A percentile compares a stretch with the other conserved stretches of the same genome.
phyloP scores from a whole-genome alignment of 1,140 invertebrate species.

The Cryptotermes secundus region DNA sequence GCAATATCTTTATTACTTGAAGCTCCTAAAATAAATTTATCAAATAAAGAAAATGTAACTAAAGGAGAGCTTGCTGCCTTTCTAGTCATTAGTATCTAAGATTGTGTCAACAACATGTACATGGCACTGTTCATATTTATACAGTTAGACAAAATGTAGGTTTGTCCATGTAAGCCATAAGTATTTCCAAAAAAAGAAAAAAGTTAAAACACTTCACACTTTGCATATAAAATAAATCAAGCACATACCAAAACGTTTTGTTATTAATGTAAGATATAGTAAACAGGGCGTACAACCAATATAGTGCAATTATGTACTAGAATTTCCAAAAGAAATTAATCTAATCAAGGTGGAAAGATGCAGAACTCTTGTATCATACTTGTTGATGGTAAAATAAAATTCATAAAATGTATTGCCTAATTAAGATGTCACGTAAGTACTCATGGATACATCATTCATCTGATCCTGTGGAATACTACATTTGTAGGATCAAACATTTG shows the following conservation, averaged over 20 bases:
- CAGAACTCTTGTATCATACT: slow-evolving; percentile 10
- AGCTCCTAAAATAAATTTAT: neutral
- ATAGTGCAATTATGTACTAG: slow-evolving; percentile 17
- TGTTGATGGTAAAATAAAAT: slow-evolving; percentile 15
- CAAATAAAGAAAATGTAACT: neutral
- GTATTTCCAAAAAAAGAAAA: neutral
- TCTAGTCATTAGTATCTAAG: slow-evolving; percentile 11
- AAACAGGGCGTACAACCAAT: neutral
- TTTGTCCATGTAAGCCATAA: neutral
- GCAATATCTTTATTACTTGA: neutral
- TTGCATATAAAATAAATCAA: slow-evolving; percentile 2
- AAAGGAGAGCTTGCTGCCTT: neutral
- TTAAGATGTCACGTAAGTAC: neutral
- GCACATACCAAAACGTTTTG: neutral
- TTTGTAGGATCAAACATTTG: neutral
- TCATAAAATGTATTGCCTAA: slow-evolving; percentile 7
- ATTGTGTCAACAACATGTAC: neutral
- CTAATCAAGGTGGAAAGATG: neutral
- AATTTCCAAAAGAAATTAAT: neutral
- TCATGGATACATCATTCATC: neutral
- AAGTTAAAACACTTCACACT: neutral
- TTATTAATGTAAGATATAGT: slow-evolving; percentile 2
- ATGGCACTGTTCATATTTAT: slow-evolving; percentile 2
- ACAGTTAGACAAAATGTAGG: slow-evolving; percentile 3
- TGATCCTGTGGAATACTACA: neutral